Conservation (phyloP, 2,113 vertebrate genomes). For the Willisornis vidua region DNA sequence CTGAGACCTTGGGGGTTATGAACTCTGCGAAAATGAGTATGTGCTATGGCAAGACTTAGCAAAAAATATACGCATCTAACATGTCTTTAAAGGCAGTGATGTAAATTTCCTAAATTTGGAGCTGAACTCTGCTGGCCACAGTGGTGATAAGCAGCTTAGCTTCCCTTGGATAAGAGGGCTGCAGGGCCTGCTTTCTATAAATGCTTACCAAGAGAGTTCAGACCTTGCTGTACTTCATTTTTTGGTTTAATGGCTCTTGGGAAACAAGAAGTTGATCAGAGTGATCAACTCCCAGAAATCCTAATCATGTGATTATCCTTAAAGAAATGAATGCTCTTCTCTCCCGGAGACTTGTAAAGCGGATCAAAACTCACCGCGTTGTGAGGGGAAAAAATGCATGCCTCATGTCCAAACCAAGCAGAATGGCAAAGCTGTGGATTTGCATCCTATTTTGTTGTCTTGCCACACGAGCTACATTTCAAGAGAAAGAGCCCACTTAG, state of each 20-base stretch:
- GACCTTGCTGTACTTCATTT: not conserved
- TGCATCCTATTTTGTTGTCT: not conserved
- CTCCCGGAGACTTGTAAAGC: not conserved
- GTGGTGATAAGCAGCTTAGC: not conserved
- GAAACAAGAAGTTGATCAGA: not conserved
- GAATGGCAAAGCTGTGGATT: not conserved
- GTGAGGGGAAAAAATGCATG: fast-evolving
- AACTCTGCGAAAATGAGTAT: not conserved
- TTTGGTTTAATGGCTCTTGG: not conserved
- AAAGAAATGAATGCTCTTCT: not conserved
- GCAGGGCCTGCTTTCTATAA: not conserved
- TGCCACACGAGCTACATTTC: not conserved
- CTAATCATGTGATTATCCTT: not conserved
- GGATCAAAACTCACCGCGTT: not conserved
- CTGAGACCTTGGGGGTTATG: not conserved
- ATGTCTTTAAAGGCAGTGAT: not conserved
- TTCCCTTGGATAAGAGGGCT: not conserved
- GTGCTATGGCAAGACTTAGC: not conserved
- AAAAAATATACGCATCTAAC: not conserved
- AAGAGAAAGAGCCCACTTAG: not conserved
- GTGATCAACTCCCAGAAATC: not conserved
- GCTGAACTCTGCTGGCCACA: not conserved
- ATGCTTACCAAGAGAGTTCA: not conserved
- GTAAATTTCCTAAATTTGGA: not conserved
- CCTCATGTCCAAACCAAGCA: not conserved